Evolutionary conservation across 1,140 invertebrate species (phyloP), one percentile per base, ranked within the genome.

Genomic region (Telenomus remus): DNA sequence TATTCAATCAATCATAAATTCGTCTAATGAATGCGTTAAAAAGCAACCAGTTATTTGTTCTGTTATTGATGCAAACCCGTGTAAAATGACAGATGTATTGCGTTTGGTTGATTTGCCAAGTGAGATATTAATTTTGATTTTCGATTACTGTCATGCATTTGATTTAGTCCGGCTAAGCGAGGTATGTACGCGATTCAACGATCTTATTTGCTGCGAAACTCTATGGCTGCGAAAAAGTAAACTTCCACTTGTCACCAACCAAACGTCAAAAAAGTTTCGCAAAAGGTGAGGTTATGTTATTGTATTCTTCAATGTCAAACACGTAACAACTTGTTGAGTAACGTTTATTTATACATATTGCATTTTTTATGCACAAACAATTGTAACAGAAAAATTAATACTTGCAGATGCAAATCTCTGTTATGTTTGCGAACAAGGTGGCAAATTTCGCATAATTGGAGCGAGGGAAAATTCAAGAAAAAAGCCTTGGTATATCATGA

Each of bases 391-490:
- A n/a, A n/a, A n/a, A n/a, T n/a, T n/a, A n/a, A n/a, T n/a, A n/a
- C n/a, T 33, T 43, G 37, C n/a, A 87, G 84, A 74, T 87, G 86
- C 14, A 79, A 80, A 51, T 65, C 50, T 57, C 7, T 85, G 34
- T 51, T 88, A 33, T 69, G 48, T 15, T 56, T 82, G 14, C 77
- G 78, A 12, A 72, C 19, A 33, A 84, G 82, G 50, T 87, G 84
- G 84, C 79, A 82, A 39, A 77, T 86, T 9, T 83, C 84, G 0
- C 56, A 85, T 10, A 88, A 88, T 56, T 88, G 87, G 87, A 63
- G 81, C 16, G 76, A 79, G 51, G 86, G 79, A 86, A 86, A 44
- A 86, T 91, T 77, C 86, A 85, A 70, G 56, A 84, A 80, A 51
- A 76, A 64, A 42, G 54, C 82, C n/a, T 19, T 82, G 9, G 65